A percentile compares a stretch with the other conserved stretches of the same genome.
phyloP scores from a whole-genome alignment of 2,888 invertebrate species.

The Polydrusus pterygomalis region DNA sequence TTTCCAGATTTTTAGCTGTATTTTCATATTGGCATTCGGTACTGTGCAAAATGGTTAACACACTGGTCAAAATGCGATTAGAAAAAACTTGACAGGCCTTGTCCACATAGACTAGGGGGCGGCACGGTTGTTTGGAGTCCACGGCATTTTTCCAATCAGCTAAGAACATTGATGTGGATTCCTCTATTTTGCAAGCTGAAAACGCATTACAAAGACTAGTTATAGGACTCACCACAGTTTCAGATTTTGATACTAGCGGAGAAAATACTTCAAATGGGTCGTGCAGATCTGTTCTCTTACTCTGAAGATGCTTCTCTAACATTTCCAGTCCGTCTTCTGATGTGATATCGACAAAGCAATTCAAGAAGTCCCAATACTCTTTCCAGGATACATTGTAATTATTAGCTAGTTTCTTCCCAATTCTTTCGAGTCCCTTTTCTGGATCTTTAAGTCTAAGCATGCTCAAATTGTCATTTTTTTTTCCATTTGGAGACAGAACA shows the following conservation, averaged over 20 bases:
- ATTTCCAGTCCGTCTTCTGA: conserved; percentile 82
- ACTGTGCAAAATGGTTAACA: conserved; percentile 71
- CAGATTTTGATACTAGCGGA: conserved; percentile 43
- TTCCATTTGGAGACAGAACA: conserved; percentile 57
- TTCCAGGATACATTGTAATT: conserved; percentile 87
- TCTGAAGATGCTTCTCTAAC: conserved; percentile 82
- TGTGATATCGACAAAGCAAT: conserved; percentile 86
- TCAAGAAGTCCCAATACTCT: conserved; percentile 95
- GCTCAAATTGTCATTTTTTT: conserved; percentile 54
- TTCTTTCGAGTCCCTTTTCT: conserved; percentile 91
- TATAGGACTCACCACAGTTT: conserved; percentile 73
- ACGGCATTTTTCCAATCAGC: conserved; percentile 57
- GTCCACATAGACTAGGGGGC: conserved; percentile 76
- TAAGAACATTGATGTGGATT: conserved; percentile 64
- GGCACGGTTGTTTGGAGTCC: conserved; percentile 58
- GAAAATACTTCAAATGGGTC: conserved; percentile 42
- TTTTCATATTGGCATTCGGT: conserved; percentile 66
- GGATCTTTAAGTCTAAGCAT: conserved; percentile 76
- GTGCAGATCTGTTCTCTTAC: conserved; percentile 47
- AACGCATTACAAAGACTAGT: conserved; percentile 77
- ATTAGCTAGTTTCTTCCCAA: conserved; percentile 84
- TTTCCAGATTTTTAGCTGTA: conserved; percentile 76
- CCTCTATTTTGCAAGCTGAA: conserved; percentile 74
- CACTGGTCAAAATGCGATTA: conserved; percentile 79
- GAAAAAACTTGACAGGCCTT: conserved; percentile 81